Evolutionary conservation across 2,888 invertebrate species (phyloP), one percentile per base, ranked within the genome.

Genomic region (Tenthredo mesomela): DNA sequence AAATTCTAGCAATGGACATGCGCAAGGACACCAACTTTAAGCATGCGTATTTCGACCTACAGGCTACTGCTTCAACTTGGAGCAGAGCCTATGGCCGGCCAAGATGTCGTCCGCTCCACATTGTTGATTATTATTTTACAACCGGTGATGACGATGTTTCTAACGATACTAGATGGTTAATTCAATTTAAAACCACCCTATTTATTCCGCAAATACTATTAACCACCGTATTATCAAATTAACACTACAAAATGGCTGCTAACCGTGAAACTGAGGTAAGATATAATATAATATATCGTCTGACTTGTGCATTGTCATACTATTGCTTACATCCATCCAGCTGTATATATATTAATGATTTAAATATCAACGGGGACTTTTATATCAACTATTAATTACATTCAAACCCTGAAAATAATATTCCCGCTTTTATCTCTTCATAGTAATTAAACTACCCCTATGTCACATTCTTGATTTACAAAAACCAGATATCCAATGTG

Each of bases 61-160:
- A 29, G 33, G 25, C 78, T 61, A 40, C 58, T 21, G 43, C 67
- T 47, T 37, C 61, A 10, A 82, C 65, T 54, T 54, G 75, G 61
- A 37, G 54, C 58, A 43, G 9, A 2, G 47, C 58, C 82, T 67
- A 82, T 82, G 67, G 82, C 50, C 82, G 82, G 65, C 67, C 82
- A 82, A 82, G 82, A 82, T 82, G 82, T 82, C 82, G 82, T 67
- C 82, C 37, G 67, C 67, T 43, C 43, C 83, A 70, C 67, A 84
- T 85, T 88, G 87, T 87, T 88, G 86, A 87, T 85, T 86, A 87
- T 83, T 78, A 84, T 80, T 82, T 80, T 80, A 37, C 15, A 65
- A 25, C 78, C 29, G 58, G 47, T 70, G 47, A 15, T 37, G 29
- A 70, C 25, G 65, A 80, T 80, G 65, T 54, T 61, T 33, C 78